Base-by-base conservation (phyloP, 2,797 vertebrate species). In the Molossus alvarezi region DNA sequence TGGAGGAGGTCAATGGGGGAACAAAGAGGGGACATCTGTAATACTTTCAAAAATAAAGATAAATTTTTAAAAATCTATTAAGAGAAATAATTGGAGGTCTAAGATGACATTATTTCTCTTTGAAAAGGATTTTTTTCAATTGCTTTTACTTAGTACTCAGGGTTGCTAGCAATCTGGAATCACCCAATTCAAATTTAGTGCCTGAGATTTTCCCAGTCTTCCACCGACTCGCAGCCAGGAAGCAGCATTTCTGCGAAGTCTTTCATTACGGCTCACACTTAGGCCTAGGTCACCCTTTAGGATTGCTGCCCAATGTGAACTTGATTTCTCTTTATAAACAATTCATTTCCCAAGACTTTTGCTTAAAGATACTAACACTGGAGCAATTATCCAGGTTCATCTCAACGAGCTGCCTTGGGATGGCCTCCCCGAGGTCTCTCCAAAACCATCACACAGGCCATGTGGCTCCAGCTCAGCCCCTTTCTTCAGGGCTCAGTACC, bases 321-420 rank as follows among this genome's bases (percentile, higher is more conserved):
- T 27, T 83, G 29, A 29, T 77, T 96, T 33, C 48, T 91, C 48
- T n/a, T 76, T 94, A 20, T 71, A 95, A 93, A 89, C 20, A 76
- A 88, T 13, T 82, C 23, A 83, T 93, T 91, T 79, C 69, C 89
- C 91, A 94, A 89, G 62, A 58, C 73, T 9, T 18, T 75, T 73
- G 48, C 10, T 64, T 51, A 37, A 20, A 55, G 55, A 13, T 41
- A 55, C 41, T 85, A 82, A 90, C 53, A 57, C 1, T 86, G 37
- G 41, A 65, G 64, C 75, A 95, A 95, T 97, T 96, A 93, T 71
- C 60, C 69, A 51, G 33, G 17, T 62, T 91, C 48, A 76, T 62
- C 53, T 90, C 29, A 62, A 88, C n/a, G 73, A 41, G 25, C 62
- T 88, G 1, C 41, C 90, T 89, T 57, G 93, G 83, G 96, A 96